A percentile compares a stretch with the other conserved stretches of the same genome.
Evolutionary conservation across 2,113 vertebrate genomes (phyloP).

Genomic region (Chionis minor): DNA sequence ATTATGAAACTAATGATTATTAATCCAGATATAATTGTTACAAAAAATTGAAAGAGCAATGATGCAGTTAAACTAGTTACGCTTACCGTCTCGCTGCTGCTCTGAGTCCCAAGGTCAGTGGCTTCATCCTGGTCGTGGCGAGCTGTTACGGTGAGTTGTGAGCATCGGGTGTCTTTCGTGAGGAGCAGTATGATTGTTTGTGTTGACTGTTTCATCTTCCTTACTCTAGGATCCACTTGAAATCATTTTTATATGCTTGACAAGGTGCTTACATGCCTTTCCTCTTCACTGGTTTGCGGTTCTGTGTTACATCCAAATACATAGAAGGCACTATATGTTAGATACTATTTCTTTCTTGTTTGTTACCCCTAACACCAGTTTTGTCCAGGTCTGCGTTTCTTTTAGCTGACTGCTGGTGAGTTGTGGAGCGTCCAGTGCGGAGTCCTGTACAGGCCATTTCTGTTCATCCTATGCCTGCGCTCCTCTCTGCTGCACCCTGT

Average conservation of each 20-base stretch:
- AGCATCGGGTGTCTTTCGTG: neutral
- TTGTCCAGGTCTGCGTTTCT: neutral
- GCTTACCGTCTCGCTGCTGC: neutral
- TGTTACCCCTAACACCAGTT: neutral
- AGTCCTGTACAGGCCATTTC: neutral
- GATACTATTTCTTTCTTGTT: neutral
- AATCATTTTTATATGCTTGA: neutral
- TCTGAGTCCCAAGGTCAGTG: neutral
- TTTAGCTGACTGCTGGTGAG: accelerated
- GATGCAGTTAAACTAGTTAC: neutral
- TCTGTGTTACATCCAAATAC: neutral
- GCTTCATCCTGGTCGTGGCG: neutral
- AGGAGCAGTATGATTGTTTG: accelerated
- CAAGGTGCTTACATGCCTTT: neutral
- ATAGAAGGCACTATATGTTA: neutral
- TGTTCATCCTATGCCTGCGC: accelerated
- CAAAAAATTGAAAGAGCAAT: neutral
- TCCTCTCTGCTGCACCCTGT: neutral
- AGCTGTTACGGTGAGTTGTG: neutral
- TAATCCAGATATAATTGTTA: neutral
- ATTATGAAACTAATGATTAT: neutral
- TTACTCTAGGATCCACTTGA: neutral
- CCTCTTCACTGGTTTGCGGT: neutral
- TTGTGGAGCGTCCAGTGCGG: accelerated
- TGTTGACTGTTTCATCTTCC: neutral